A percentile compares a stretch with the other conserved stretches of the same genome.
These are phyloP conservation scores for Prionailurus bengalensis DNA, from an alignment of 2,113 vertebrate species.

Conservation along the genomic window DNA sequence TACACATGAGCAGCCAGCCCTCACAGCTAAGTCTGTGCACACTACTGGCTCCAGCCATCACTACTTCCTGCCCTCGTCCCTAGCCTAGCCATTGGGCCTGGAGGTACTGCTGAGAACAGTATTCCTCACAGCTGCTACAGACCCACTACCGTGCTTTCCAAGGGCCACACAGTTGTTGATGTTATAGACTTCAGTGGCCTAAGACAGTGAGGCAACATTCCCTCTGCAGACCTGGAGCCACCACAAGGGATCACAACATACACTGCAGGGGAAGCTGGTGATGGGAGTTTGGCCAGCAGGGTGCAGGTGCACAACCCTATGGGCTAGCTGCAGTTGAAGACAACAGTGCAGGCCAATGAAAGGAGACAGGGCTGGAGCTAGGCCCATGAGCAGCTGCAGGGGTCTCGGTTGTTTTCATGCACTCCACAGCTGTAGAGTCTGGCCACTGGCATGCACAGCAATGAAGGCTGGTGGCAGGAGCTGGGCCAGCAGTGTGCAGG, in stretches of 20 bases:
- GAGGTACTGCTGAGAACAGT: background rate
- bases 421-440: background rate
- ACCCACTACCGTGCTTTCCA: background rate
- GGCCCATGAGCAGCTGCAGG: background rate
- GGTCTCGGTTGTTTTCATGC: background rate
- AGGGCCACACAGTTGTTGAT: rapidly evolving
- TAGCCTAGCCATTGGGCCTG: background rate
- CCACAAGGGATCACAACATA: background rate
- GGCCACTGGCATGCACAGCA: background rate
- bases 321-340: background rate
- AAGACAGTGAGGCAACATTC: background rate
- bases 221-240: background rate
- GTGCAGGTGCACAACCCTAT: background rate
- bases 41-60: background rate
- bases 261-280: background rate
- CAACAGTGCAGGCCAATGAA: background rate
- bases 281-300: background rate
- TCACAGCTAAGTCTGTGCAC: background rate
- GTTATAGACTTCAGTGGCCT: background rate
- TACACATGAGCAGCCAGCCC: background rate
- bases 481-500: background rate
- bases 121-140: background rate
- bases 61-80: background rate
- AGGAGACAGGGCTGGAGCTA: background rate
- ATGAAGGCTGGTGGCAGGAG: background rate